phyloP scores from a whole-genome alignment of 1,140 invertebrate genomes.

The Atta colombica region DNA sequence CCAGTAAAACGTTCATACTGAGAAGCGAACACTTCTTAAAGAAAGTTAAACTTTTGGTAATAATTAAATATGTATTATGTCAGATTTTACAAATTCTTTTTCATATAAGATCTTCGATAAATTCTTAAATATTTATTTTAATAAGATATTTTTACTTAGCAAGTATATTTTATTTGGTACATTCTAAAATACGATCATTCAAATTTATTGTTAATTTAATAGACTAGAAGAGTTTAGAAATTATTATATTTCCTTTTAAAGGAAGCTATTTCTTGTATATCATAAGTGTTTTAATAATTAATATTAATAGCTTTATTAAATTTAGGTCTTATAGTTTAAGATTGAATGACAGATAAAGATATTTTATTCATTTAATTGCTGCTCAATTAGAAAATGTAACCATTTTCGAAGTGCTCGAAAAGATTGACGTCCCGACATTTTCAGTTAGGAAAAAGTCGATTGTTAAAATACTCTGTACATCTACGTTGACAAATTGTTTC shows the following conservation, averaged over 20 bases:
- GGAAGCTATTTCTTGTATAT: neutral
- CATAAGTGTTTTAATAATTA: neutral
- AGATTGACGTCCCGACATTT: neutral
- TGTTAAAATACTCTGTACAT: neutral
- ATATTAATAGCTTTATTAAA: conserved; percentile 11
- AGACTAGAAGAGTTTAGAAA: neutral
- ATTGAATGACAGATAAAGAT: neutral
- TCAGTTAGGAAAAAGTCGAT: neutral
- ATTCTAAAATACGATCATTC: neutral
- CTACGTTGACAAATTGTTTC: conserved; percentile 37
- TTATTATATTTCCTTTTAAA: neutral
- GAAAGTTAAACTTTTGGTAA: neutral
- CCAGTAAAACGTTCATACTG: neutral
- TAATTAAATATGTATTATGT: conserved; percentile 1
- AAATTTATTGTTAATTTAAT: neutral
- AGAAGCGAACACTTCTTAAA: neutral
- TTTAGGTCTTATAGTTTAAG: neutral
- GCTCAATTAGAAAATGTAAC: neutral
- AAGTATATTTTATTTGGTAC: neutral
- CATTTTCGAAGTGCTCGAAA: neutral
- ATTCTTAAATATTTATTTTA: neutral
- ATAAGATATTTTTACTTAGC: neutral
- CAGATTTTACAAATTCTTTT: neutral
- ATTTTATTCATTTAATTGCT: neutral
- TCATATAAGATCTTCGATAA: no score